Evolutionary conservation across 2,797 vertebrate genomes (phyloP).

Genomic region (Rachycentron canadum): DNA sequence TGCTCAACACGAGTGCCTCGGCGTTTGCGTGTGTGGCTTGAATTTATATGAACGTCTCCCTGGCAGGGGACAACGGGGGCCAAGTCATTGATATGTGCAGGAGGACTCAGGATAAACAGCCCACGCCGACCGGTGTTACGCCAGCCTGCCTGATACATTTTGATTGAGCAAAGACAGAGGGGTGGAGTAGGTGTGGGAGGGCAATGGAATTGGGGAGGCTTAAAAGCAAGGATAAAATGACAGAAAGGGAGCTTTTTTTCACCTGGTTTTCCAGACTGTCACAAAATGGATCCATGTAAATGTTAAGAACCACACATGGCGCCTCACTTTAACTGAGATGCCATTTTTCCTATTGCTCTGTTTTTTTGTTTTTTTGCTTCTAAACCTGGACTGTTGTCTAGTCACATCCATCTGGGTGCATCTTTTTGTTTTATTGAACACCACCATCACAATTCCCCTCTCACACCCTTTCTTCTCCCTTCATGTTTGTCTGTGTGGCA

Average conservation of each 20-base stretch:
- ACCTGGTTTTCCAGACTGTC: constrained; percentile 55
- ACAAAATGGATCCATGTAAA: constrained; percentile 68
- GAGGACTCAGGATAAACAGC: constrained; percentile 87
- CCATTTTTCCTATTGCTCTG: neutral
- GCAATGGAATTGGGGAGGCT: constrained; percentile 62
- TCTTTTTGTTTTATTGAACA: constrained; percentile 40
- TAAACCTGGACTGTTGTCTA: constrained; percentile 8
- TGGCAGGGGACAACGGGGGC: constrained; percentile 74
- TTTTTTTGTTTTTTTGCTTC: constrained; percentile 1
- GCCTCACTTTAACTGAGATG: constrained; percentile 19
- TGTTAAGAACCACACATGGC: constrained; percentile 37
- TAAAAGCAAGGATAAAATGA: constrained; percentile 80
- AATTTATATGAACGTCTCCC: constrained; percentile 87
- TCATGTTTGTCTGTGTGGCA: constrained; percentile 69
- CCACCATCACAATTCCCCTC: constrained; percentile 6
- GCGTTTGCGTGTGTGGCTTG: constrained; percentile 85
- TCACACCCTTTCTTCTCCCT: constrained; percentile 25
- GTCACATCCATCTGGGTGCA: constrained; percentile 15
- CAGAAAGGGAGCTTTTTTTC: constrained; percentile 56
- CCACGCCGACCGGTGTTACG: constrained; percentile 79
- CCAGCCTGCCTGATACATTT: constrained; percentile 83
- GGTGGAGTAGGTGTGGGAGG: constrained; percentile 43
- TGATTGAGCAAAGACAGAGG: constrained; percentile 78
- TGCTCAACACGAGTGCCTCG: constrained; percentile 84
- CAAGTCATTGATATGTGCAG: constrained; percentile 88